Base-by-base conservation (phyloP, 2,797 vertebrate species). In the Semotilus atromaculatus region DNA sequence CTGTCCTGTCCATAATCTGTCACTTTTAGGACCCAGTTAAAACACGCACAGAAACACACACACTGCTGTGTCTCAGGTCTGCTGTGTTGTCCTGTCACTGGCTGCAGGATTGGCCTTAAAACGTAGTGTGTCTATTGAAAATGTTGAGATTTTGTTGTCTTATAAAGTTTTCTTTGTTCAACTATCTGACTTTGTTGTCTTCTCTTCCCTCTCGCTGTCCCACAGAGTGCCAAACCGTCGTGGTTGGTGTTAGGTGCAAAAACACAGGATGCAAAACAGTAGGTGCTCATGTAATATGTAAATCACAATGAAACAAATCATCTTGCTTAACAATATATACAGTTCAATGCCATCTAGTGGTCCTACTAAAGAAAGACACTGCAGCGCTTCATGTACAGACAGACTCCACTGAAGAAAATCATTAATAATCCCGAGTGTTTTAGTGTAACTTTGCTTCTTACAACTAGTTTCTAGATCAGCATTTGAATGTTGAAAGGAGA, bases 211-310 rank as follows among this genome's bases (percentile, higher is more conserved):
- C 72, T 85, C 90, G 73, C 79, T 84, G 73, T 87, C 86, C 84
- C 53, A 74, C 91, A 94, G 94, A 95, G 81, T 92, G 84, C 19
- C 67, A 91, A 90, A 38, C 13, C 1, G 88, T 94, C 48, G 87
- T 91, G 26, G 78, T 71, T 0, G 96, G 96, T 72, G 97, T 96
- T 1, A 91, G 88, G 74, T 99, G 98, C 94, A 98, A 97, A 92
- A 98, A 98, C 0, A 2, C 96, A 40, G 96, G 96, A 88, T 99
- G 98, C 91, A 97, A 96, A 92, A 93, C 89, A 29, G 97, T 98
- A 90, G 92, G 97, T 96, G 45, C 85, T 19, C 87, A 38, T 73
- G 45, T 16, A 26, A 66, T 40, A 18, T 53, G 34, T 16, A 53
- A 40, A 76, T 64, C 3, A 74, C 26, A 34, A 13, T 7, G 45